Base-by-base conservation (phyloP, 2,113 vertebrate genomes). In the Zootoca vivipara region DNA sequence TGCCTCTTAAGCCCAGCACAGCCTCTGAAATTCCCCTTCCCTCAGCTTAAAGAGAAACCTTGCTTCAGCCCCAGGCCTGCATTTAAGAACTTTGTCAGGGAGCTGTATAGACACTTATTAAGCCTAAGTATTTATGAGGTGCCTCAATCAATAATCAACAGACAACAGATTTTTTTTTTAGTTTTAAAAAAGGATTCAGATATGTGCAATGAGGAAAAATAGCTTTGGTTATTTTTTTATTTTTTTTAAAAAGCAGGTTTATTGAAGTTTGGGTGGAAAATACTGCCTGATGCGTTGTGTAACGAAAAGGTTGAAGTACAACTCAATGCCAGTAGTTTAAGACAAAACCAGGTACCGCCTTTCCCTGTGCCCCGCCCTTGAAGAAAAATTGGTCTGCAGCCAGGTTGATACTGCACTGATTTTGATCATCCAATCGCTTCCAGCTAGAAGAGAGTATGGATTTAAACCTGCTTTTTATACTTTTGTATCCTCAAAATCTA, bases 261-360 rank as follows among this genome's bases (percentile, higher is more conserved):
- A 38, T 42, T 74, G 22, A 33, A 3, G 3, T 73, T 35, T 58
- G 35, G 7, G 24, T 74, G 18, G 38, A 83, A 83, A 72, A 4
- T 83, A 52, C 30, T 52, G 52, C 9, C 10, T 83, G 70, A 52
- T 52, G 46, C 28, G 4, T 3, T 69, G 52, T 24, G 18, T 8
- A 62, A 75, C 26, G 15, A 28, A 85, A 30, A 42, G 16, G 38
- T 13, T 73, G 35, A 79, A 79, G 42, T 77, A 26, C 33, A 33
- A 0, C 0, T 75, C 2, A 80, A 0, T 85, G 42, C 5, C 20
- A 0, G 5, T 8, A 78, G 1, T 33, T 72, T 26, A 58, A 40
- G 38, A 67, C 4, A 58, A 7, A 28, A 79, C 30, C 28, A n/a
- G 10, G 10, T 40, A 26, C 56, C 64, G 5, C 9, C 86, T 85